These are phyloP conservation scores for Pristionchus exspectatus DNA, from an alignment of 2,888 invertebrate species.

Conservation along the genomic window DNA sequence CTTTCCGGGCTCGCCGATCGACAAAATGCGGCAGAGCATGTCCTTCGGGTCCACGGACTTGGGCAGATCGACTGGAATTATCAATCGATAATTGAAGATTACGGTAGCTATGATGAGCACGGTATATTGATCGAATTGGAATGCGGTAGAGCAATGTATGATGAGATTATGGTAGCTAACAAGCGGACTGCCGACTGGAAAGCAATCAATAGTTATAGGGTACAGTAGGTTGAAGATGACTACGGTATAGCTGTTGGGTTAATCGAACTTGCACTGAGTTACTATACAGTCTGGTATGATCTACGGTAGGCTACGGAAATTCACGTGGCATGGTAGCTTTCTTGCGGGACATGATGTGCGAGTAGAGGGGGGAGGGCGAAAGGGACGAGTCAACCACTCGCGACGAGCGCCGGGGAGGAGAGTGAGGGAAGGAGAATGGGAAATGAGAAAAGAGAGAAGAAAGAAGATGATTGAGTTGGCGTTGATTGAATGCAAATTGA, in stretches of 20 bases:
- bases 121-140: neutral
- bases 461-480: neutral
- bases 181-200: no score
- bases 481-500: neutral
- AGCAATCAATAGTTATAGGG: no score
- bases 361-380: neutral
- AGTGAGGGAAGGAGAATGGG: neutral
- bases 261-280: no score
- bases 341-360: neutral
- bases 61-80: constrained; percentile 6
- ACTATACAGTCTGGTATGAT: no score
- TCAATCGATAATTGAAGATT: neutral
- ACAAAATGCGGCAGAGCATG: neutral
- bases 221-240: no score
- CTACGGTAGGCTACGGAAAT: neutral
- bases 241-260: no score
- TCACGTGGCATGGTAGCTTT: neutral
- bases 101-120: neutral
- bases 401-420: neutral
- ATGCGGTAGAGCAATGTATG: no score
- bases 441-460: neutral
- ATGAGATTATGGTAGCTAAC: no score
- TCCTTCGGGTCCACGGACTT: constrained; percentile 27
- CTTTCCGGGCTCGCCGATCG: constrained; percentile 7
- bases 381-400: neutral